Evolutionary conservation across 30 jellyfish, hydroid and myxozoan genomes (phyloP), one percentile per base, ranked within the genome.

Genomic region (Haliclystus octoradiatus): DNA sequence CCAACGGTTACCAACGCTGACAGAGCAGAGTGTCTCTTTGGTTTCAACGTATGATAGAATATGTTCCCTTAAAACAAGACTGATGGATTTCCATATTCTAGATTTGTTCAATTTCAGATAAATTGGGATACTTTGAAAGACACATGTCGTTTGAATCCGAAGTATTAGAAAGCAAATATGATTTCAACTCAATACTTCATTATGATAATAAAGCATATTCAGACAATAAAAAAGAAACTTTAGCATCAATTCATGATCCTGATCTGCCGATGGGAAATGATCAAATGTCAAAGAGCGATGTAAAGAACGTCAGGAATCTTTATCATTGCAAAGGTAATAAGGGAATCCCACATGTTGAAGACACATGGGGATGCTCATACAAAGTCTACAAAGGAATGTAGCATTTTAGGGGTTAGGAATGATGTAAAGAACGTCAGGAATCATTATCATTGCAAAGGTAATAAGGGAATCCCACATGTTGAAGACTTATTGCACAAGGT

Each of bases 401-500:
- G n/a, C n/a, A n/a, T n/a, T n/a, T n/a, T n/a, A n/a, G n/a, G n/a
- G n/a, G n/a, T n/a, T n/a, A n/a, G n/a, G n/a, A n/a, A n/a, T 49
- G 93, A 79, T 53, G 50, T 79, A 2, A 28, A 33, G 46, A 79
- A 79, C 73, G 29, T 79, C 51, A 70, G 70, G 15, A 34, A 34
- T 7, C 64, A 63, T 77, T 79, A 79, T 40, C 93, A 72, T 63
- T 79, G 93, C 49, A 74, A 79, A 32, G 93, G 57, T 40, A 40
- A 5, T 40, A 40, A n/a, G n/a, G n/a, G n/a, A n/a, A n/a, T n/a
- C n/a, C n/a, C n/a, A n/a, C n/a, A n/a, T n/a, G n/a, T n/a, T n/a
- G n/a, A n/a, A n/a, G n/a, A n/a, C n/a, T n/a, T n/a, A n/a, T n/a
- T n/a, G n/a, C n/a, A n/a, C n/a, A n/a, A n/a, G n/a, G n/a, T n/a